Evolutionary conservation across 2,797 vertebrate genomes (phyloP).

Genomic region (Tiaroga cobitis): DNA sequence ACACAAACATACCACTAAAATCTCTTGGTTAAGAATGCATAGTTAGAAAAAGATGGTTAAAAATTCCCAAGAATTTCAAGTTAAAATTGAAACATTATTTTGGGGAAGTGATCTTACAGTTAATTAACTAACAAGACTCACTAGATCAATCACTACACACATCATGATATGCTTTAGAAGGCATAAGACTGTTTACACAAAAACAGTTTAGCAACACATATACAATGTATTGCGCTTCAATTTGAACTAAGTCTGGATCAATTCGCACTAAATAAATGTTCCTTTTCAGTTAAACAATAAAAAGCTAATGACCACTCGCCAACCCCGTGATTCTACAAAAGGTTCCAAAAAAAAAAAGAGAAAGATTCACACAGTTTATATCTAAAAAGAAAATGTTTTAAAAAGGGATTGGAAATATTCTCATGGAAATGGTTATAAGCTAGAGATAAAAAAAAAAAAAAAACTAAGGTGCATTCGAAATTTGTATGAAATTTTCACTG

Average conservation of each 20-base stretch:
- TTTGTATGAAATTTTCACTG: slow-evolving; percentile 33
- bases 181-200: slow-evolving; percentile 74
- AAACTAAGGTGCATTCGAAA: slow-evolving; percentile 59
- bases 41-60: slow-evolving; percentile 76
- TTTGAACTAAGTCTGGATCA: slow-evolving; percentile 69
- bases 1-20: slow-evolving; percentile 72
- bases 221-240: slow-evolving; percentile 63
- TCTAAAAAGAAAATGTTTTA: background rate
- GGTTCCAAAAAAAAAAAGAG: slow-evolving; percentile 6
- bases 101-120: slow-evolving; percentile 63
- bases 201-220: slow-evolving; percentile 72
- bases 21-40: slow-evolving; percentile 83
- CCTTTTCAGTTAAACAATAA: slow-evolving; percentile 67
- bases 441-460: slow-evolving; percentile 16
- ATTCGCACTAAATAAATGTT: slow-evolving; percentile 73
- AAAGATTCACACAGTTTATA: background rate
- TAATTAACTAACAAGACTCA: slow-evolving; percentile 48
- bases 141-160: slow-evolving; percentile 68
- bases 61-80: slow-evolving; percentile 69
- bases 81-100: slow-evolving; percentile 62
- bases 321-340: slow-evolving; percentile 63
- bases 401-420: background rate
- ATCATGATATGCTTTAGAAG: slow-evolving; percentile 71
- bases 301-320: slow-evolving; percentile 61
- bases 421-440: slow-evolving; percentile 20